Base-by-base conservation (phyloP, 2,113 vertebrate species). In the Gymnorhina tibicen region DNA sequence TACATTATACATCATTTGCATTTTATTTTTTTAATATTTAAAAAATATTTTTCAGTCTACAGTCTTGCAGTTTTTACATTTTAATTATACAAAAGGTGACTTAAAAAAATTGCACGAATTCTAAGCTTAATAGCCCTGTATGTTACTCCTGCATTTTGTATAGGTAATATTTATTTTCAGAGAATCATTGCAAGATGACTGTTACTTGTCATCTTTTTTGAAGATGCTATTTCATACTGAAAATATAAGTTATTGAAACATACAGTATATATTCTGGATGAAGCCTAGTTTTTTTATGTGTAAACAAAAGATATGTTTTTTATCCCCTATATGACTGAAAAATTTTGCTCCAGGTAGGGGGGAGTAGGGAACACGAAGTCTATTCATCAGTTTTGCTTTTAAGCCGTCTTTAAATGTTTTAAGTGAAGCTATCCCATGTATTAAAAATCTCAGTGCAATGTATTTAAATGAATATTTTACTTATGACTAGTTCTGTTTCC, bases 161-260 rank as follows among this genome's bases (percentile, higher is more conserved):
- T 49, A 91, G 74, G 58, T 69, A 35, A 13, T 85, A 59, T 33
- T 91, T 93, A 35, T 92, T 97, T 96, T 87, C 64, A 76, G 41
- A 85, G 32, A 35, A 72, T 88, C 42, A 55, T 50, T 82, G 85
- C 41, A 84, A 73, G 76, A 41, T 95, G 90, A 95, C 88, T 84
- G 41, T 37, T 63, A 28, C 16, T 58, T 41, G 85, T 95, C 82
- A 81, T 95, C 90, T 88, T 83, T 83, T 92, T 77, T 84, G 76
- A 91, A 88, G 56, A 89, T 91, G 64, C 53, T 93, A 5, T 89
- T 94, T 94, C 76, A 84, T 93, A 91, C 85, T 96, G 92, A 77
- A 95, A 92, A 92, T 92, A 93, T 62, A 84, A 89, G 64, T 90
- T 81, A 84, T 33, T 89, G 85, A 93, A 93, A 52, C 35, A 44